Evolutionary conservation across 2,797 vertebrate genomes (phyloP).

Genomic region (Tinamus major): DNA sequence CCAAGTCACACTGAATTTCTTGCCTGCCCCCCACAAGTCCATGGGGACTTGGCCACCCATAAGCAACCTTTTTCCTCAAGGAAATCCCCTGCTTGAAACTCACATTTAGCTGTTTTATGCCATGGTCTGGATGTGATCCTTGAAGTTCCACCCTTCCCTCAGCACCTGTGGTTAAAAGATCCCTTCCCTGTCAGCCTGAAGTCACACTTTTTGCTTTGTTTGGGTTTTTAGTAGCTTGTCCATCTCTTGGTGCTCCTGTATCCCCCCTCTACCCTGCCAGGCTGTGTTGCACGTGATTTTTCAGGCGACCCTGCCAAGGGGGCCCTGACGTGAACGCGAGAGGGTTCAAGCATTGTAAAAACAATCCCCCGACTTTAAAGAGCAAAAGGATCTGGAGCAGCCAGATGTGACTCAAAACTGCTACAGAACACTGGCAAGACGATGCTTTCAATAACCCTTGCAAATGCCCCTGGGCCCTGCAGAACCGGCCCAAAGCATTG

Average conservation of each 20-base stretch:
- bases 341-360: slow-evolving; percentile 8
- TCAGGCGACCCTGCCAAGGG: slow-evolving; percentile 65
- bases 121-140: not conserved
- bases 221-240: slow-evolving; percentile 71
- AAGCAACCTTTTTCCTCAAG: not conserved
- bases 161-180: not conserved
- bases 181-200: slow-evolving; percentile 52
- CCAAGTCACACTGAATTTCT: accelerated
- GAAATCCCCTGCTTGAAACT: not conserved
- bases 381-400: not conserved
- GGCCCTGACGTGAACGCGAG: not conserved
- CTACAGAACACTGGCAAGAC: not conserved
- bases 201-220: slow-evolving; percentile 19
- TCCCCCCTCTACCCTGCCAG: slow-evolving; percentile 33
- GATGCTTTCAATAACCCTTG: not conserved
- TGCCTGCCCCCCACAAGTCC: not conserved
- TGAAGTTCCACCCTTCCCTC: slow-evolving; percentile 34
- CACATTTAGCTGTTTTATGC: accelerated
- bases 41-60: not conserved
- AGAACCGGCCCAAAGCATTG: not conserved
- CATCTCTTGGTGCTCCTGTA: slow-evolving; percentile 25
- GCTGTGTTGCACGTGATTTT: slow-evolving; percentile 67
- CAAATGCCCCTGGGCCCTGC: not conserved
- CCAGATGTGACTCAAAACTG: slow-evolving; percentile 15
- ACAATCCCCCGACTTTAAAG: not conserved